Conservation (phyloP, 1,140 invertebrate genomes). For the Xylocopa sonorina region DNA sequence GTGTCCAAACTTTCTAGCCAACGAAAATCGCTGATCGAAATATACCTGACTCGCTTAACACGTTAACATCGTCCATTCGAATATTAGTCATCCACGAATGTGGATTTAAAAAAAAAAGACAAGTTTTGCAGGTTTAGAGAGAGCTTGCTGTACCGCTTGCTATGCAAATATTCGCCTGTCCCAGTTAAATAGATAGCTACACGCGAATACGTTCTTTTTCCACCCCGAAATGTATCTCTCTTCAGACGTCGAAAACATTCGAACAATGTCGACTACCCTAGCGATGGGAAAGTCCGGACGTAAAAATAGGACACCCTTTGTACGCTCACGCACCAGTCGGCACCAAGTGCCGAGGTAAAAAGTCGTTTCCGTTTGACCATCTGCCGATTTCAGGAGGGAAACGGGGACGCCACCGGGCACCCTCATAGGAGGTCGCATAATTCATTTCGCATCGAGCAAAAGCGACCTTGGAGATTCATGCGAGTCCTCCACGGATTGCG, state of each 20-base stretch:
- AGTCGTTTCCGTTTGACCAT: constrained; percentile 71
- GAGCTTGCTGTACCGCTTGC: no score
- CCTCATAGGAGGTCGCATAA: constrained; percentile 33
- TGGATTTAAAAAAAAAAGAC: no score
- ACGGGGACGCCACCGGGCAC: constrained; percentile 16
- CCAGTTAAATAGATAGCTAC: neutral
- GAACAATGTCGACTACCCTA: constrained; percentile 18
- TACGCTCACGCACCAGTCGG: constrained; percentile 63
- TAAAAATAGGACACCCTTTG: constrained; percentile 63
- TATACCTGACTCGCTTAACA: no score
- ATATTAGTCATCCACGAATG: no score
- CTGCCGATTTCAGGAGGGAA: constrained; percentile 63
- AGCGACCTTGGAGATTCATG: constrained; percentile 38
- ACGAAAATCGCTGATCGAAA: no score
- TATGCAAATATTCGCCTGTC: no score
- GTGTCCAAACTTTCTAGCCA: no score
- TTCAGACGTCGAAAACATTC: neutral
- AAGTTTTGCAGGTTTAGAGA: no score
- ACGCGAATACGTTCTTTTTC: no score
- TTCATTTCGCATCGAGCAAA: constrained; percentile 19
- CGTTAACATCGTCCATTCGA: no score
- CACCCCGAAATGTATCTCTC: neutral
- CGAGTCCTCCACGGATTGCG: constrained; percentile 1
- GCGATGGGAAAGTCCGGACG: constrained; percentile 42
- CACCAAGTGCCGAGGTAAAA: constrained; percentile 67